Evolutionary conservation across 2,113 vertebrate species (phyloP).

Genomic region (Sialia sialis): DNA sequence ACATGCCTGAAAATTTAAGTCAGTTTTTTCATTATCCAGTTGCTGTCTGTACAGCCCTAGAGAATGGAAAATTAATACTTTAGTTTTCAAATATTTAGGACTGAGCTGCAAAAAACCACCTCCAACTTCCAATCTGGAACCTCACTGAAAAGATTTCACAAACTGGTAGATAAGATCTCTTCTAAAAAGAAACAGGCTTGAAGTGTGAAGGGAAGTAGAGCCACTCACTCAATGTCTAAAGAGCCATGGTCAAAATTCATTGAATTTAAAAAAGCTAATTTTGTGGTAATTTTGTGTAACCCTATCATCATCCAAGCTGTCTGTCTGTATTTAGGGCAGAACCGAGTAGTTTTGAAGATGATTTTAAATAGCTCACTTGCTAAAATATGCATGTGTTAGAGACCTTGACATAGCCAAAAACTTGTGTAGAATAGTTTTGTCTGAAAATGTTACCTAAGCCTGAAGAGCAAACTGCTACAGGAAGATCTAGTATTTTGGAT

Average conservation of each 20-base stretch:
- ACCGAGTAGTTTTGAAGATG: neutral
- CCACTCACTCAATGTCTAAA: neutral
- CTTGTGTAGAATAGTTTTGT: neutral
- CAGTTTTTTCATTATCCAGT: neutral
- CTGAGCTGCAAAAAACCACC: neutral
- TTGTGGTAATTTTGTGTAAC: neutral
- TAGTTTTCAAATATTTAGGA: neutral
- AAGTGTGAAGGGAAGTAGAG: neutral
- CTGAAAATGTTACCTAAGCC: neutral
- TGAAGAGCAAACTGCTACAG: neutral
- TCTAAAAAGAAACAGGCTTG: neutral
- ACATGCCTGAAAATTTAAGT: constrained; percentile 22
- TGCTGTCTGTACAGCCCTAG: neutral
- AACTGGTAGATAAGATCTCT: neutral
- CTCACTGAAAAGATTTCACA: neutral
- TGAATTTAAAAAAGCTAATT: neutral
- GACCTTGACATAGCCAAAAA: neutral
- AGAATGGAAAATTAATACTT: constrained; percentile 1
- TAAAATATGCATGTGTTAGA: neutral
- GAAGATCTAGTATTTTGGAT: neutral
- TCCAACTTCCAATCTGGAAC: neutral
- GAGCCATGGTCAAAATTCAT: neutral
- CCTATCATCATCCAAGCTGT: neutral
- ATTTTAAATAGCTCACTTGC: neutral
- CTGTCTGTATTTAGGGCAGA: neutral